phyloP scores from a whole-genome alignment of 1,140 invertebrate species.

The Drosophila nigromelanica region DNA sequence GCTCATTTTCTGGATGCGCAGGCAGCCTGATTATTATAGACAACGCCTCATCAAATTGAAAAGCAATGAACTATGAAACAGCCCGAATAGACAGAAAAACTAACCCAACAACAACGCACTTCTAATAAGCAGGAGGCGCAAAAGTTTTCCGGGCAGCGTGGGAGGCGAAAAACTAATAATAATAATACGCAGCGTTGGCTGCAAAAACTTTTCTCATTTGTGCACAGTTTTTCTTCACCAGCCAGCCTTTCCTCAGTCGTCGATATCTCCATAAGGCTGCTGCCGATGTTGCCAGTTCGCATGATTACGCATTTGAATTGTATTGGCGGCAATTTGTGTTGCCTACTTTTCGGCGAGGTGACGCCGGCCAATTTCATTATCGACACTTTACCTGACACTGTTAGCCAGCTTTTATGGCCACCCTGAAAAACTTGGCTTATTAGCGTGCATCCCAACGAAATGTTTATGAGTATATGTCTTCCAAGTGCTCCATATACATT shows the following conservation, averaged over 20 bases:
- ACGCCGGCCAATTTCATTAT: conserved; percentile 47
- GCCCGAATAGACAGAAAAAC: conserved; percentile 37
- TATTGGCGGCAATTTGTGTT: conserved; percentile 56
- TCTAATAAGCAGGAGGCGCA: conserved; percentile 52
- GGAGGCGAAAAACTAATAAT: conserved; percentile 76
- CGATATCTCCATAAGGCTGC: conserved; percentile 7
- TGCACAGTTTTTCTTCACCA: conserved; percentile 33
- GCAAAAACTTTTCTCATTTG: conserved; percentile 81
- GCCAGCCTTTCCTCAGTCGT: background rate
- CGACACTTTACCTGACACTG: conserved; percentile 36
- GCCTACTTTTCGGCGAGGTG: conserved; percentile 4
- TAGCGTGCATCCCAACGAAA: conserved; percentile 32
- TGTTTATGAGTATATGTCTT: conserved; percentile 13
- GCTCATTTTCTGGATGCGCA: conserved; percentile 64
- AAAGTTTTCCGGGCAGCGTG: conserved; percentile 45
- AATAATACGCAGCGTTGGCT: conserved; percentile 67
- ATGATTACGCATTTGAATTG: conserved; percentile 81
- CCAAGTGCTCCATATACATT: conserved; percentile 12
- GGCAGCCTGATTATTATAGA: conserved; percentile 77
- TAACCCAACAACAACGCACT: conserved; percentile 34
- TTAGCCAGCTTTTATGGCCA: conserved; percentile 21
- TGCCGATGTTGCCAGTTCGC: conserved; percentile 40
- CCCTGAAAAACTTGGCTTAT: conserved; percentile 34
- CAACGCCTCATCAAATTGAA: conserved; percentile 83
- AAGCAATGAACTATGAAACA: conserved; percentile 84